Base-by-base conservation (phyloP, 2,113 vertebrate genomes). In the Paedocypris sp. region DNA sequence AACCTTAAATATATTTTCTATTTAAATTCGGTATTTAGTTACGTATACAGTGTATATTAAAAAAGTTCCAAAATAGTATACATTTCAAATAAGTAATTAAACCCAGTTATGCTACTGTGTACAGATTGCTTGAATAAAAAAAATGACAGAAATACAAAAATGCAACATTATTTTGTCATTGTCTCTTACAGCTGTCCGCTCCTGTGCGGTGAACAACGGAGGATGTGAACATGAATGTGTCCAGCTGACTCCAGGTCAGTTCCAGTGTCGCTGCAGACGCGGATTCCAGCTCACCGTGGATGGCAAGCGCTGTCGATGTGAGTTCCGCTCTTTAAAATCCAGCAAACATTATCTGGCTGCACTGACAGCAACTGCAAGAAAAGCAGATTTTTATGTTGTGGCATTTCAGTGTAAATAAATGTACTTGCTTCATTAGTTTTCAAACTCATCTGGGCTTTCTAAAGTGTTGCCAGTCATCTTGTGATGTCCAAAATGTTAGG, bases 181-280 rank as follows among this genome's bases (percentile, higher is more conserved):
- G 2, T 28, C 12, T 35, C 8, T 63, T 13, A 0, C 2, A 91
- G 89, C 82, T 13, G 13, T 86, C 49, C 76, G 72, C 66, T 80
- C 87, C 1, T 91, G 89, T 0, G 36, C 83, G 1, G 19, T 89
- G 41, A 84, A 76, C 68, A 90, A 90, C 1, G 89, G 89, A 0
- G 88, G 89, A 67, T 91, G 90, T 0, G 83, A 90, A 23, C 89
- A 90, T 0, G 42, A 78, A 47, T 91, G 88, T 0, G 62, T 87
- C 15, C 90, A 89, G 74, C 76, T 90, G 67, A 84, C 82, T 0
- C 43, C 50, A 9, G 62, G 73, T 0, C 85, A 78, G 65, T 86
- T 86, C 60, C 86, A 51, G 45, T 91, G 89, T 71, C 85, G 60
- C 38, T 90, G 89, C 77, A 71, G 79, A 29, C 80, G 58, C 0